A percentile compares a stretch with the other conserved stretches of the same genome.
phyloP scores from a whole-genome alignment of 2,888 invertebrate species.

The Camptogramma bilineatum region DNA sequence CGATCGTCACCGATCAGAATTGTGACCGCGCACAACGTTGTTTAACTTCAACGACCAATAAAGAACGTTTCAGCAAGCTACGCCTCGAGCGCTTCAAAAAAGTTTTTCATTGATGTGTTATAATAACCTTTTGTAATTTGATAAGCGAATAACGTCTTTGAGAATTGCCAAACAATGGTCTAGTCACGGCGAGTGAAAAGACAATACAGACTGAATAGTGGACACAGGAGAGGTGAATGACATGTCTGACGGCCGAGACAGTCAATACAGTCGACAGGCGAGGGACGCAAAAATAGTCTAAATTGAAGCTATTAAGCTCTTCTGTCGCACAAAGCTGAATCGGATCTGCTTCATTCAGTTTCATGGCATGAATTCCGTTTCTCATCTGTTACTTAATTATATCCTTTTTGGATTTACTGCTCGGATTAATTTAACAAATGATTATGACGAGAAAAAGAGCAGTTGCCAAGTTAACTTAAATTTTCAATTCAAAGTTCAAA shows the following conservation, averaged over 20 bases:
- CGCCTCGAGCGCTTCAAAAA: too few species aligned
- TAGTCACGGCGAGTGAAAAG: conserved; percentile 39
- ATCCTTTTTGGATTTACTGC: neutral
- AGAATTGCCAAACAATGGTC: conserved; percentile 23
- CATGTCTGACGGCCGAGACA: conserved; percentile 44
- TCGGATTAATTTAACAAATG: neutral
- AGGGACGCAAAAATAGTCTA: conserved; percentile 53
- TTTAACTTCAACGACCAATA: too few species aligned
- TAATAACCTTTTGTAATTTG: conserved; percentile 8
- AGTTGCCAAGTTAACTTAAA: conserved; percentile 32
- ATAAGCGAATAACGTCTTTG: conserved; percentile 4
- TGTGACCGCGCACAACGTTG: too few species aligned
- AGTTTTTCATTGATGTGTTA: neutral
- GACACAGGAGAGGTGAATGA: conserved; percentile 54
- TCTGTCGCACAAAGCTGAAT: conserved; percentile 15
- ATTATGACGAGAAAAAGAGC: conserved; percentile 9
- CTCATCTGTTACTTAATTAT: neutral
- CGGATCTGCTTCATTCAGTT: conserved; percentile 10
- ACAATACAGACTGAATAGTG: conserved; percentile 42
- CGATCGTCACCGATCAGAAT: too few species aligned
- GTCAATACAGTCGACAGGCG: conserved; percentile 44
- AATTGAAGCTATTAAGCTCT: conserved; percentile 40
- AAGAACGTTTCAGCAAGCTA: too few species aligned
- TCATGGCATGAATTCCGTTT: conserved; percentile 3
- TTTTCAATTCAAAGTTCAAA: conserved; percentile 45